A percentile compares a stretch with the other conserved stretches of the same genome.
Evolutionary conservation across 2,888 invertebrate species (phyloP).

Genomic region (Scaptomyza caliginosa): DNA sequence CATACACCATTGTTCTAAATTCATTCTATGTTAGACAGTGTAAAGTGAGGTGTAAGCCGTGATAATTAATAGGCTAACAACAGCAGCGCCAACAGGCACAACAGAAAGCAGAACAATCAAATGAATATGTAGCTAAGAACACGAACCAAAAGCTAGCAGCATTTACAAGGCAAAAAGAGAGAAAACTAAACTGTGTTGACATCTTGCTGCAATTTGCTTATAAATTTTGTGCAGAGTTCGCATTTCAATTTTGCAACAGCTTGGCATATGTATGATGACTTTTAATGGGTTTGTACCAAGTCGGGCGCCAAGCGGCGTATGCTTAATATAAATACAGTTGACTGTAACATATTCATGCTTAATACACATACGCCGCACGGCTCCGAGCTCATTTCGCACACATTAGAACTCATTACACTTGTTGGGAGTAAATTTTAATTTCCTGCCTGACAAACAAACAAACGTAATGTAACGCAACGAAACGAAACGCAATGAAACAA

Average conservation of each 20-base stretch:
- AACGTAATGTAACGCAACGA: neutral
- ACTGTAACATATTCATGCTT: slow-evolving; percentile 14
- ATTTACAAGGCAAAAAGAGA: neutral
- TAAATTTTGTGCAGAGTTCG: slow-evolving; percentile 37
- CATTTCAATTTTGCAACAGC: slow-evolving; percentile 10
- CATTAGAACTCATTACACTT: slow-evolving; percentile 68
- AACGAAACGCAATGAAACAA: slow-evolving; percentile 29
- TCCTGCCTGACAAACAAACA: slow-evolving; percentile 56
- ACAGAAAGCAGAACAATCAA: slow-evolving; percentile 5
- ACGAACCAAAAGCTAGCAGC: slow-evolving; percentile 11
- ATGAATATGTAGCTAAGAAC: slow-evolving; percentile 12
- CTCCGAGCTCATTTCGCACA: slow-evolving; percentile 33
- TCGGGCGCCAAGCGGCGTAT: slow-evolving; percentile 10
- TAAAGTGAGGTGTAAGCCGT: slow-evolving; percentile 5
- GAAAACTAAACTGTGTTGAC: slow-evolving; percentile 28
- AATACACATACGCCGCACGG: slow-evolving; percentile 39
- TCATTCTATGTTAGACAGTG: slow-evolving; percentile 21
- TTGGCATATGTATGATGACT: neutral
- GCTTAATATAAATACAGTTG: slow-evolving; percentile 20
- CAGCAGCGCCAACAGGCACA: slow-evolving; percentile 11
- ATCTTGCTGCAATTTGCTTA: slow-evolving; percentile 34
- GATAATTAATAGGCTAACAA: slow-evolving; percentile 34
- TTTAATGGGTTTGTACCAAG: neutral
- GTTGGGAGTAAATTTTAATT: slow-evolving; percentile 67
- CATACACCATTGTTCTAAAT: too few relatives aligned